These are phyloP conservation scores for Thermophis baileyi DNA, from an alignment of 2,113 vertebrate genomes.

Conservation along the genomic window DNA sequence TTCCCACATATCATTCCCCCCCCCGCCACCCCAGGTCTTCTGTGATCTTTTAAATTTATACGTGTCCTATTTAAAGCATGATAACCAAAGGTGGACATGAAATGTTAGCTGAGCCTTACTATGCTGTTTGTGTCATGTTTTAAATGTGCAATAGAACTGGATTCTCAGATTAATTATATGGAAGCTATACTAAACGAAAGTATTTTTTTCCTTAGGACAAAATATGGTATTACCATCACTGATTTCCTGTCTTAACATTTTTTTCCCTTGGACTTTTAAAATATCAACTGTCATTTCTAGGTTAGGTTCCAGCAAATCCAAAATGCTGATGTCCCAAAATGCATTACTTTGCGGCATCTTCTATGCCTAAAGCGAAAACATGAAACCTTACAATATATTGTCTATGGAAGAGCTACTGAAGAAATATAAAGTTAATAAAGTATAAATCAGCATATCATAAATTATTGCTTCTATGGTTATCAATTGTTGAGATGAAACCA, in stretches of 20 bases:
- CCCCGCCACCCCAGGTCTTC: not conserved
- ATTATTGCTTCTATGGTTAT: conserved; percentile 5
- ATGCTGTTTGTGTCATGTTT: not conserved
- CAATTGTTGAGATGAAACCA: conserved; percentile 15
- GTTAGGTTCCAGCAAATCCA: not conserved
- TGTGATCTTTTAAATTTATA: not conserved
- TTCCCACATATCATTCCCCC: not conserved
- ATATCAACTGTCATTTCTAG: not conserved
- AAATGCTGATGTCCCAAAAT: not conserved
- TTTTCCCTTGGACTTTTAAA: not conserved
- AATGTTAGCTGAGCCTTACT: not conserved
- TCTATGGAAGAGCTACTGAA: not conserved
- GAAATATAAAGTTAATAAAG: conserved; percentile 22
- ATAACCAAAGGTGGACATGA: not conserved
- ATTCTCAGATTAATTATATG: conserved; percentile 3
- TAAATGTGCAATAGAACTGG: conserved; percentile 23
- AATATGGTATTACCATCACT: not conserved
- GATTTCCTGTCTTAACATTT: not conserved
- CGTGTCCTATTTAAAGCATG: not conserved
- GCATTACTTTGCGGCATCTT: not conserved
- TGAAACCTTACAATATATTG: conserved; percentile 4
- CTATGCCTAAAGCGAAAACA: not conserved
- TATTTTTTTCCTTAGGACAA: not conserved
- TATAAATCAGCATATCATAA: conserved; percentile 19
- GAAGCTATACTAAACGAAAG: not conserved